phyloP scores from a whole-genome alignment of 2,113 vertebrate species.

The Triplophysa siluroides region DNA sequence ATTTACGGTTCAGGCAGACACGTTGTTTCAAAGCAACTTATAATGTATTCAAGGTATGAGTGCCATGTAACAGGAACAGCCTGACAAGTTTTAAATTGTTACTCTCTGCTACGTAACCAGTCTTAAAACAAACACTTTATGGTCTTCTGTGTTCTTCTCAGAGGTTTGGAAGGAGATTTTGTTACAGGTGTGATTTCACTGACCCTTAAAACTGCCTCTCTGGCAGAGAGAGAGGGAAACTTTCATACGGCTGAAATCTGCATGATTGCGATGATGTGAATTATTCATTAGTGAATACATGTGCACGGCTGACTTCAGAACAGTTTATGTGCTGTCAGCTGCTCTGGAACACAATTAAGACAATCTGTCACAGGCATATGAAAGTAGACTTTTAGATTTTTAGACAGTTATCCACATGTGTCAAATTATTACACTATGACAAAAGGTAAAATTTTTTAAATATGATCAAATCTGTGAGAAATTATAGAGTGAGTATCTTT shows the following conservation, averaged over 20 bases:
- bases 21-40: not conserved
- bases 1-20: not conserved
- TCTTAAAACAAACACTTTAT: not conserved
- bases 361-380: conserved; percentile 44
- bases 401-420: conserved; percentile 9
- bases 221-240: conserved; percentile 56
- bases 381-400: not conserved
- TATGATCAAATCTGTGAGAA: too few relatives aligned
- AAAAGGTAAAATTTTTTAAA: too few relatives aligned
- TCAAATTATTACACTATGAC: too few relatives aligned
- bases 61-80: too few relatives aligned
- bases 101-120: not conserved
- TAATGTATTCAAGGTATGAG: not conserved
- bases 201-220: conserved; percentile 53
- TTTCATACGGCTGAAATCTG: conserved; percentile 72
- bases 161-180: conserved; percentile 26
- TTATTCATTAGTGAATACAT: conserved; percentile 55
- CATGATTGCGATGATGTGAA: conserved; percentile 72
- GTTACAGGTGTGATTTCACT: conserved; percentile 33
- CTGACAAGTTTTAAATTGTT: too few relatives aligned
- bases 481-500: too few relatives aligned
- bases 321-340: conserved; percentile 15
- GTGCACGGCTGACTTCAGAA: conserved; percentile 39
- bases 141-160: not conserved
- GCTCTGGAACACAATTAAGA: conserved; percentile 5